Evolutionary conservation across 2,113 vertebrate genomes (phyloP), one percentile per base, ranked within the genome.

Genomic region (Cottus gobio): DNA sequence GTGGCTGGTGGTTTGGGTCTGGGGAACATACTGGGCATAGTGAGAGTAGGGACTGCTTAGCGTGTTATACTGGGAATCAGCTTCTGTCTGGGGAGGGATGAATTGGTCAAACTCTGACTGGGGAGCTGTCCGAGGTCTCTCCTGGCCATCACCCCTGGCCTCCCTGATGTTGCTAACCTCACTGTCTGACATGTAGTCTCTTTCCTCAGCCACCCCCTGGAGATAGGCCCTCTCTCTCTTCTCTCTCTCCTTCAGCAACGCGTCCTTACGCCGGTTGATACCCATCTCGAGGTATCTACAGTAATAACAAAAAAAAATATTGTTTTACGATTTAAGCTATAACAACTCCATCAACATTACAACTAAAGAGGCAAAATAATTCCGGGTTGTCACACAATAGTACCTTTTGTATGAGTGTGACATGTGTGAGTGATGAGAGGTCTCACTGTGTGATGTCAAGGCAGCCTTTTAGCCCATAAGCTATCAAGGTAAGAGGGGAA

Each of bases 181-280:
- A 87, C 98, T 99, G 88, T 99, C 98, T 65, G 98, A 99, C 98
- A 99, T 99, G 84, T 99, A 99, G 90, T 99, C 98, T 11, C 98
- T 95, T 84, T 99, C 98, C 89, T 99, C 98, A 6, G 98, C 98
- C 86, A 99, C 98, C 34, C 98, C 98, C 86, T 99, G 98, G 63
- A 99, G 96, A 92, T 99, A 99, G 42, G 97, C 98, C 75, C 98
- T 93, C 75, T 99, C 98, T 79, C 98, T 95, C 90, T 99, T 99
- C 91, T 99, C 98, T 86, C 98, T 95, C 86, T 99, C 98, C 87
- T 99, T 98, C 61, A 99, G 90, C 44, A 99, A 91, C n/a, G 95
- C 98, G 80, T 99, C 98, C 92, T 99, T 99, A 69, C 98, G 96
- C 50, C 98, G 94, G 84, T 99, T 99, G 90, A 99, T 99, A 80